phyloP scores from a whole-genome alignment of 2,888 invertebrate species.

The Xestia c-nigrum region DNA sequence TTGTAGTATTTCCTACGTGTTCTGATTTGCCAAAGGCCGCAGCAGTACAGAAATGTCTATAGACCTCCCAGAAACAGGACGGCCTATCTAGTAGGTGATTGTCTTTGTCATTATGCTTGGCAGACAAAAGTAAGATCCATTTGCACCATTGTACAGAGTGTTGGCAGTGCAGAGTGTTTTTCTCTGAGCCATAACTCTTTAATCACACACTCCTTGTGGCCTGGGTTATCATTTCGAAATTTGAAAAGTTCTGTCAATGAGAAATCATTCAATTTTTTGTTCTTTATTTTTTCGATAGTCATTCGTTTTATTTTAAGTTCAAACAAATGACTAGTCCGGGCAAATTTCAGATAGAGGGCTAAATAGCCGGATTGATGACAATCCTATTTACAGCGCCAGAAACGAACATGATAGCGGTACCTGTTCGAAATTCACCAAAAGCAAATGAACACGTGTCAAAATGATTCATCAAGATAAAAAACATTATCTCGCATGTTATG shows the following conservation, averaged over 20 bases:
- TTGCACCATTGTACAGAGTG: neutral
- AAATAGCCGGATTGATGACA: neutral
- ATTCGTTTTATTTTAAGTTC: neutral
- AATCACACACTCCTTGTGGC: no score
- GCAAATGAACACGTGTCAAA: neutral
- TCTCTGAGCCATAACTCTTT: no score
- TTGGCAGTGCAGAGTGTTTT: neutral
- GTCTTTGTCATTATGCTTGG: neutral
- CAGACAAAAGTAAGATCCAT: neutral
- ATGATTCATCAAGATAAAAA: neutral
- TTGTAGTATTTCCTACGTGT: slow-evolving; percentile 2
- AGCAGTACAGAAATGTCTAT: neutral
- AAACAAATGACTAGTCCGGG: neutral
- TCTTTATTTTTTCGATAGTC: neutral
- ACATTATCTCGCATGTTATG: slow-evolving; percentile 21
- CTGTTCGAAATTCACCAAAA: neutral
- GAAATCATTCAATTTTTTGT: neutral
- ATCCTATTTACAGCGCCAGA: neutral
- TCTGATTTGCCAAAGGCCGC: neutral
- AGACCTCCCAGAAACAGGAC: neutral
- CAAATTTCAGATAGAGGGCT: neutral
- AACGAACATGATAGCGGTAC: neutral
- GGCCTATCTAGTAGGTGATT: neutral
- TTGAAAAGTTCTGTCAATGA: neutral
- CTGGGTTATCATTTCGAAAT: neutral